Conservation (phyloP, 2,797 vertebrate species). For the Coregonus suidteri region DNA sequence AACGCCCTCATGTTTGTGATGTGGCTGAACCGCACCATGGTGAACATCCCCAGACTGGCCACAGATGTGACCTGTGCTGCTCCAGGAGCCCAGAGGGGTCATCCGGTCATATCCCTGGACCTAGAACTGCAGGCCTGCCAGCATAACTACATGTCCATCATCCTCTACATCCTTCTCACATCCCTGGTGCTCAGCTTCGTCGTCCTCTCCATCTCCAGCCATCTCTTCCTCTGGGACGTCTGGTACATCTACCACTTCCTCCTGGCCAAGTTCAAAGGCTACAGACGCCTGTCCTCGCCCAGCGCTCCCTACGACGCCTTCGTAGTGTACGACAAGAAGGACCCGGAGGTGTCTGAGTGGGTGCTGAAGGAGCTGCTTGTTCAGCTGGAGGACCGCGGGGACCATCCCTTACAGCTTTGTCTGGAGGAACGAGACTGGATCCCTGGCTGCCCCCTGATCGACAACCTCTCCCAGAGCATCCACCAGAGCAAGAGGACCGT, state of each 20-base stretch:
- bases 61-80: constrained; percentile 63
- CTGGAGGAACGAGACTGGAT: constrained; percentile 94
- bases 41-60: constrained; percentile 71
- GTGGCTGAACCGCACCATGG: constrained; percentile 69
- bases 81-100: constrained; percentile 53
- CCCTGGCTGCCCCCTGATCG: constrained; percentile 87
- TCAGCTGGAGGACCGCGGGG: constrained; percentile 75
- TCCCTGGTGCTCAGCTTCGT: constrained; percentile 64
- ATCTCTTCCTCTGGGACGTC: constrained; percentile 81
- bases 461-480: constrained; percentile 94
- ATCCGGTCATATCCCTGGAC: constrained; percentile 64
- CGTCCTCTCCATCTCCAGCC: constrained; percentile 63
- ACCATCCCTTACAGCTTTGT: constrained; percentile 83
- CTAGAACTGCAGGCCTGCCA: constrained; percentile 63
- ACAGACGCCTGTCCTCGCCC: constrained; percentile 52
- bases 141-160: constrained; percentile 58
- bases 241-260: constrained; percentile 71
- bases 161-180: constrained; percentile 61
- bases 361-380: constrained; percentile 75
- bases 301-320: constrained; percentile 71
- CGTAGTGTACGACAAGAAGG: constrained; percentile 77
- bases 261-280: constrained; percentile 72
- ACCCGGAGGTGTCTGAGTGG: constrained; percentile 76
- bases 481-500: constrained; percentile 91
- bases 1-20: constrained; percentile 73